Evolutionary conservation across 2,888 invertebrate genomes (phyloP), one percentile per base, ranked within the genome.

Genomic region (Mactromeris polynyma): DNA sequence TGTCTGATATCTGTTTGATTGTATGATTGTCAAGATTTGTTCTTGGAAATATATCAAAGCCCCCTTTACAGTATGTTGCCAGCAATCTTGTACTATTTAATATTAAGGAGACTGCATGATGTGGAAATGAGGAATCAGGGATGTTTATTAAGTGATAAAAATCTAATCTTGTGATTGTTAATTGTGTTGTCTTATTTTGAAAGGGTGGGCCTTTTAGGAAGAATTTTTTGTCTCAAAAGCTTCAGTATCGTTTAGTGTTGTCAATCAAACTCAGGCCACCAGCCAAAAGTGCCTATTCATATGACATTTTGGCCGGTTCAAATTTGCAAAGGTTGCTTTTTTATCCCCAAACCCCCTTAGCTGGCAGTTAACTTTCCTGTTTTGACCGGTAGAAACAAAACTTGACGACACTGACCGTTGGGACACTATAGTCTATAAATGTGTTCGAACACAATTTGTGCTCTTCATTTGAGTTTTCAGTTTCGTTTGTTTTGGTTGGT

Each of bases 1-100:
- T 85, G 40, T 85, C 54, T 64, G 40, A 78, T 84, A 77, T 84
- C 78, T 54, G 21, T 17, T 78, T 54, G 69, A 83, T 83, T 69
- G 73, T n/a, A 19, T n/a, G 26, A 26, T 64, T 64, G 58, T 64
- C 58, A 64, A 64, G 58, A 64, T 26, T n/a, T 64, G 26, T 26
- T 64, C 58, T 7, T 26, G 26, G 58, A 64, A 64, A 46, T 46
- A 7, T 7, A 46, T 11, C 46, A 46, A 46, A 64, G 58, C 58
- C 58, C 58, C 58, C 26, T 64, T 64, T 64, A 64, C 58, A 64
- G 26, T 64, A 64, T 64, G 9, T n/a, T 9, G n/a, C 58, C 58
- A 26, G 26, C 26, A 46, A 46, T 64, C 26, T 64, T 64, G n/a
- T 64, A 64, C 2, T n/a, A 64, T 64, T 64, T 11, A 64, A 64